A percentile compares a stretch with the other conserved stretches of the same genome.
phyloP scores from a whole-genome alignment of 2,113 vertebrate genomes.

The Deroptyus accipitrinus region DNA sequence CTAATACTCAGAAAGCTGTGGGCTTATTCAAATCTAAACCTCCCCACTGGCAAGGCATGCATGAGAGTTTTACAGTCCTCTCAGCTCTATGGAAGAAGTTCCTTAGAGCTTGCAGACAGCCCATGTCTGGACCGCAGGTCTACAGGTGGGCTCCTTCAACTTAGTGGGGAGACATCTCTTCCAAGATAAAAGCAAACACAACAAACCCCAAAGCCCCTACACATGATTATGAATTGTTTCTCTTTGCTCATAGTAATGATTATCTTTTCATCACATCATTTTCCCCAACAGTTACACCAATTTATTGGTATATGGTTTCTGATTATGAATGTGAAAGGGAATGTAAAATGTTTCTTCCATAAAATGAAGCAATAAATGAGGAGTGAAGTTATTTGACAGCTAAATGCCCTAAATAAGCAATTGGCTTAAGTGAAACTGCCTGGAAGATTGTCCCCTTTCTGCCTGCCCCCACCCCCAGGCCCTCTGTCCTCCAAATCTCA shows the following conservation, averaged over 20 bases:
- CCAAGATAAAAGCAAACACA: background rate
- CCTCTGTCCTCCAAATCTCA: background rate
- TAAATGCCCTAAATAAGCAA: constrained; percentile 28
- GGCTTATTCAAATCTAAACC: background rate
- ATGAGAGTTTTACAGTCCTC: background rate
- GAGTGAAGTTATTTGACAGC: constrained; percentile 26
- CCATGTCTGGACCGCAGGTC: background rate
- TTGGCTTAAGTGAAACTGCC: constrained; percentile 12
- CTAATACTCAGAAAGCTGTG: background rate
- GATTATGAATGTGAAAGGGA: constrained; percentile 29
- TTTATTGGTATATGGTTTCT: constrained; percentile 25
- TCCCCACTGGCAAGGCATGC: background rate
- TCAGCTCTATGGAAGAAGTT: background rate
- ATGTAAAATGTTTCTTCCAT: background rate
- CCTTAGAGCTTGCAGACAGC: background rate
- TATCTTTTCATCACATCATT: background rate
- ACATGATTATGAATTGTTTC: background rate
- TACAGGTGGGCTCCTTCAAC: background rate
- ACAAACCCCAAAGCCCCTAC: background rate
- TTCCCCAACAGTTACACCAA: background rate
- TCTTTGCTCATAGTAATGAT: background rate
- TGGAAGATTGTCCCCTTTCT: background rate
- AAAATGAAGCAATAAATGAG: constrained; percentile 26
- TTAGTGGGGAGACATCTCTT: background rate
- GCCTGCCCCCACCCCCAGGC: rapidly evolving